Base-by-base conservation (phyloP, 1,140 invertebrate genomes). In the Atta colombica region DNA sequence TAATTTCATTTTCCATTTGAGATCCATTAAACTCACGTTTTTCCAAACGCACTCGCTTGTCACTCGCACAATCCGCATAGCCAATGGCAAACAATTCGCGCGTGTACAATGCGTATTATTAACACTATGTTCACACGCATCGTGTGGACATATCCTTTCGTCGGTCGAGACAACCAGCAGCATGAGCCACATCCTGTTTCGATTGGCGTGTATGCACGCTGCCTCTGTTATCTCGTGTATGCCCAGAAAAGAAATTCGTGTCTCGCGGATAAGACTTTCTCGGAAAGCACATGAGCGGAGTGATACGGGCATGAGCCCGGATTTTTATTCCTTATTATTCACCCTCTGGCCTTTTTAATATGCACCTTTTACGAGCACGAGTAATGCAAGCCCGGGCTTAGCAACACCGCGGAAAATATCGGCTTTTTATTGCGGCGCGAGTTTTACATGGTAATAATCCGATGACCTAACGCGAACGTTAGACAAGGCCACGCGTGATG, bases 211-310 rank as follows among this genome's bases (percentile, higher is more conserved):
- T 74, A 49, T 72, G 51, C 21, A 18, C 28, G 1, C 2, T 53
- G 28, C n/a, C 66, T 72, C 16, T 49, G 58, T 31, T 82, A 55
- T 74, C 68, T 58, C 16, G 25, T 49, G 39, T 45, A 49, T n/a
- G 16, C 25, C 6, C 53, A 63, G 69, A 81, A 81, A 81, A 81
- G 66, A 74, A 74, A 82, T 51, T 84, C 55, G 69, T 61, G 55
- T 84, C 55, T 74, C 55, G 53, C 53, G 68, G 80, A 84, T 84
- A 84, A 84, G 80, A 82, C 53, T 53, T 71, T 82, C 66, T 82
- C 25, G 68, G 68, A 84, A 74, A 84, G 39, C 49, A 14, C n/a
- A 5, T 53, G 72, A 55, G 18, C 53, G 35, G 28, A 21, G n/a
- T 53, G 1, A 0, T 14, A 31, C 66, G 77, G 12, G 28, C 72